These are phyloP conservation scores for Aythya baeri DNA, from an alignment of 2,113 vertebrate species.

Conservation along the genomic window DNA sequence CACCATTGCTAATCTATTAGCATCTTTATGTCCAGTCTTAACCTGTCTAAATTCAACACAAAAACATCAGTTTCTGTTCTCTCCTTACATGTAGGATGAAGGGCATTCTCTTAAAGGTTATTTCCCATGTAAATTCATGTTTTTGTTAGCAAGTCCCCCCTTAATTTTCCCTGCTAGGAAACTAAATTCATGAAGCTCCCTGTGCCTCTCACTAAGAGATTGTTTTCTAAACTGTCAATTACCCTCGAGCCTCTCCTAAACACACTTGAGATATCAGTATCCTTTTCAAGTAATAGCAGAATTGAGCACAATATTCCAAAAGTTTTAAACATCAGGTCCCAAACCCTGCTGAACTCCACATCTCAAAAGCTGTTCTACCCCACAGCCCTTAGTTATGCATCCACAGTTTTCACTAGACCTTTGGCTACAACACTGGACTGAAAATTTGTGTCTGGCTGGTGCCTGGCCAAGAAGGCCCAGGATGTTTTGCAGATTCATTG, in stretches of 20 bases:
- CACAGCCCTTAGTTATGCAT: neutral
- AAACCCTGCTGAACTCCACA: neutral
- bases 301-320: neutral
- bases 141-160: neutral
- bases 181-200: neutral
- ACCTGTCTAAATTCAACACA: neutral
- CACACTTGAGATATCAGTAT: neutral
- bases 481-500: neutral
- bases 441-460: neutral
- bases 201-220: neutral
- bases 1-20: neutral
- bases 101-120: neutral
- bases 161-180: neutral
- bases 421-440: neutral
- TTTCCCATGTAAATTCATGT: neutral
- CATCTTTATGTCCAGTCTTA: neutral
- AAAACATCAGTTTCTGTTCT: neutral
- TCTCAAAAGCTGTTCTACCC: neutral
- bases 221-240: neutral
- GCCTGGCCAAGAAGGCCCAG: neutral
- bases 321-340: neutral
- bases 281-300: neutral
- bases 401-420: neutral
- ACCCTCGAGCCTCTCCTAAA: neutral
- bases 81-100: neutral